Evolutionary conservation across 2,888 invertebrate species (phyloP), one percentile per base, ranked within the genome.

Genomic region (Sussaba pulchella): DNA sequence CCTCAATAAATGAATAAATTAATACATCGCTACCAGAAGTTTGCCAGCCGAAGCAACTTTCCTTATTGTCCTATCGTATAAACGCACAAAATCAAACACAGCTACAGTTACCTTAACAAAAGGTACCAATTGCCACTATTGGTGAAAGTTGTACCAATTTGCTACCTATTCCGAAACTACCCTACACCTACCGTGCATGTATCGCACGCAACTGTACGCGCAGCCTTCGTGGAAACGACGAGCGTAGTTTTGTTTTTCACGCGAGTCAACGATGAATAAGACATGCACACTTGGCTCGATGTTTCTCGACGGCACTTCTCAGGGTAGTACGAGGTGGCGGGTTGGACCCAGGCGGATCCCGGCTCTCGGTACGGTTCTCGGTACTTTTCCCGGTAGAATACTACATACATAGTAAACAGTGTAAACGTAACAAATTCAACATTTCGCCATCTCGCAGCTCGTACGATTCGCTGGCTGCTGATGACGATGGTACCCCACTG

Each of bases 181-280:
- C 31, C 31, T 31, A 31, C 31, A 39, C 17, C 14, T 36, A 17
- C 10, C 36, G 36, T 59, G 14, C 31, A 19, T 12, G 31, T 39
- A 17, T 31, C 31, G 31, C 59, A 39, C 39, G 39, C 59, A 59
- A 59, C 36, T 36, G 10, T 36, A 17, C 10, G 5, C 59, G 17
- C 19, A 19, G 24, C 50, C 36, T 50, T 52, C 50, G 19, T 36
- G 9, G 31, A 19, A 39, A 41, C 26, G 36, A n/a, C n/a, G 45
- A 43, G 54, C 45, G 47, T 36, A 63, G 59, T 72, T 72, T 76
- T 67, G 26, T 73, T 69, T 76, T 80, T 81, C 69, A 67, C 67
- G 24, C 54, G 64, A 70, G 69, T 75, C 61, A 1, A 45, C 72
- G 63, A 76, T 81, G 80, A 81, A 81, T 81, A 81, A 81, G 76